These are phyloP conservation scores for Helogale parvula DNA, from an alignment of 2,113 vertebrate species.

Conservation along the genomic window DNA sequence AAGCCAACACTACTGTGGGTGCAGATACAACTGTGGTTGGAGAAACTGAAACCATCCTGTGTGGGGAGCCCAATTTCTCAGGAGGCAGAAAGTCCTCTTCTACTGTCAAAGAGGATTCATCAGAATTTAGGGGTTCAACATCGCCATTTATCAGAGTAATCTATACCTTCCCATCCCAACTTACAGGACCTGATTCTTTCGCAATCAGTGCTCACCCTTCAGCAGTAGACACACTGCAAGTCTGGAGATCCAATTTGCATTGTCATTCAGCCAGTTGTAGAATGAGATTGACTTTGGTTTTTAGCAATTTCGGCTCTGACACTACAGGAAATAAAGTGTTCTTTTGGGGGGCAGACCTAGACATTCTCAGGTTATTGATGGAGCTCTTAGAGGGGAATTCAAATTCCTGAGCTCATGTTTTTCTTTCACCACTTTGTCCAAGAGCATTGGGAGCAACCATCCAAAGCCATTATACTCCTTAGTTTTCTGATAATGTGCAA, in stretches of 20 bases:
- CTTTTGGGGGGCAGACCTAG: background rate
- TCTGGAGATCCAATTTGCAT: background rate
- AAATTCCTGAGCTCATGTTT: background rate
- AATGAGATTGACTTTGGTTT: background rate
- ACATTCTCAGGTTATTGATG: background rate
- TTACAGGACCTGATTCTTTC: background rate
- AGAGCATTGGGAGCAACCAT: background rate
- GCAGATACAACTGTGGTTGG: background rate
- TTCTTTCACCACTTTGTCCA: background rate
- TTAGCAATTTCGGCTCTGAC: background rate
- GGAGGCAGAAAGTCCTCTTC: background rate
- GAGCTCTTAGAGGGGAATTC: background rate
- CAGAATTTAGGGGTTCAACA: background rate
- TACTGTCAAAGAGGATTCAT: background rate
- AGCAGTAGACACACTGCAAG: background rate
- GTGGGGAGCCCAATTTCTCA: background rate
- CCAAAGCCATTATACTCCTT: background rate
- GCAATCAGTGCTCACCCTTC: background rate
- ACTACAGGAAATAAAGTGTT: background rate
- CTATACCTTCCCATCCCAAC: background rate
- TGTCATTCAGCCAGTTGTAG: background rate
- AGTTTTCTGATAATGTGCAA: background rate
- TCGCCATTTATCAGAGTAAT: background rate
- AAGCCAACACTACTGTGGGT: background rate
- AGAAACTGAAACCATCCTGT: background rate